phyloP scores from a whole-genome alignment of 1,140 invertebrate genomes.

The Papilio polyxenes region DNA sequence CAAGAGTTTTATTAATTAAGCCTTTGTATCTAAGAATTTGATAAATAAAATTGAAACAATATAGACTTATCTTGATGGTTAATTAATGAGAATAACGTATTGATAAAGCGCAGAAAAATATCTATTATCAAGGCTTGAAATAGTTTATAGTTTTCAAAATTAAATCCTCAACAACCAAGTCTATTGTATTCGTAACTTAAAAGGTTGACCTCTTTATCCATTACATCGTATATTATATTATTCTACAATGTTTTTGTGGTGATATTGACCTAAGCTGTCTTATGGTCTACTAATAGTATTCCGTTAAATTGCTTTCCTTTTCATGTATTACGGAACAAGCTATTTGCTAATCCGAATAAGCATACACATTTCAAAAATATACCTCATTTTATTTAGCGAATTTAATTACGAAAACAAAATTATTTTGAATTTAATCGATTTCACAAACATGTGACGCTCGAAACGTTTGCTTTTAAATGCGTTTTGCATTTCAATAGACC shows the following conservation, averaged over 20 bases:
- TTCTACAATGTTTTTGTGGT: too few species aligned
- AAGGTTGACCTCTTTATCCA: too few species aligned
- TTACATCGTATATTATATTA: background rate
- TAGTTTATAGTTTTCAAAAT: background rate
- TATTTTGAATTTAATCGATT: background rate
- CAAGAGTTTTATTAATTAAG: conserved; percentile 39
- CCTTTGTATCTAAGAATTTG: background rate
- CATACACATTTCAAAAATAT: background rate
- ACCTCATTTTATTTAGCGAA: background rate
- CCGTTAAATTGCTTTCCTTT: background rate
- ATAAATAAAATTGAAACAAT: background rate
- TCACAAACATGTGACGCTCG: conserved; percentile 6
- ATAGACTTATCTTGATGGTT: background rate
- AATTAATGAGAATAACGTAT: background rate
- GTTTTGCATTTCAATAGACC: conserved; percentile 32
- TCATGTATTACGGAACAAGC: background rate
- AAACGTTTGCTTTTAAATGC: conserved; percentile 23
- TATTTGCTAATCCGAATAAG: background rate
- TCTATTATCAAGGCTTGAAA: background rate
- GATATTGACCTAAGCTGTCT: background rate
- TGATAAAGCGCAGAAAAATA: background rate
- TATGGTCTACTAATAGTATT: background rate
- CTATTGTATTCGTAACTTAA: too few species aligned
- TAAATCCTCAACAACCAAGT: too few species aligned
- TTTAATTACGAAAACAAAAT: conserved; percentile 28